Conservation (phyloP, 2,888 invertebrate genomes). For the Scaeva pyrastri region DNA sequence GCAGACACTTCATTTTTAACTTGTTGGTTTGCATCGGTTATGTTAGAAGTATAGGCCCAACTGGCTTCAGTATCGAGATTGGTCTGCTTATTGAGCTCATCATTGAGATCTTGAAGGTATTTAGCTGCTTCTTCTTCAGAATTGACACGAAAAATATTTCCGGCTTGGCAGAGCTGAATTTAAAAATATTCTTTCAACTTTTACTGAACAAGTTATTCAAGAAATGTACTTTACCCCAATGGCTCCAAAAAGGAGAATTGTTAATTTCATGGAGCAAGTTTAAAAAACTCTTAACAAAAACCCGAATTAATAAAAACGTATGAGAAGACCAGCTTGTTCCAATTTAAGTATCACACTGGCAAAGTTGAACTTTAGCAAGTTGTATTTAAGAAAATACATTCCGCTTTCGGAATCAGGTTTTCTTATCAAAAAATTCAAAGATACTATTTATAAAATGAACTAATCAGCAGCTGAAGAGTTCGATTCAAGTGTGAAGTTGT, state of each 20-base stretch:
- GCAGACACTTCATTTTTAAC: slow-evolving; percentile 82
- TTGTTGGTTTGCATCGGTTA: slow-evolving; percentile 89
- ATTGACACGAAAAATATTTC: not conserved
- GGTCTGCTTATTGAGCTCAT: slow-evolving; percentile 85
- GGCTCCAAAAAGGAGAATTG: slow-evolving; percentile 34
- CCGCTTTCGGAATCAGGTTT: not conserved
- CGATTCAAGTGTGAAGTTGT: not conserved
- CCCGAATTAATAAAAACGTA: not conserved
- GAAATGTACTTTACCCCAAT: slow-evolving; percentile 39
- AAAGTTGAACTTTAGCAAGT: not conserved
- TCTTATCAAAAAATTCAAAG: not conserved
- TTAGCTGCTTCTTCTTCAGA: slow-evolving; percentile 86
- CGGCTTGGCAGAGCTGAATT: slow-evolving; percentile 51
- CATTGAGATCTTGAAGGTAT: slow-evolving; percentile 87
- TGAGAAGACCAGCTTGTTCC: not conserved
- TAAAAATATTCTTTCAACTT: not conserved
- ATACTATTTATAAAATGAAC: not conserved
- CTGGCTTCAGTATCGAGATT: slow-evolving; percentile 87
- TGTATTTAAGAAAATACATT: slow-evolving; percentile 28
- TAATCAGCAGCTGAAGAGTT: not conserved
- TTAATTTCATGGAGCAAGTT: slow-evolving; percentile 24
- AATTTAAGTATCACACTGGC: not conserved
- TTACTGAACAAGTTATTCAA: not conserved
- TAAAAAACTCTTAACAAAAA: not conserved
- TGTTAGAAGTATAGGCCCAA: slow-evolving; percentile 91